Percentiles rank a stretch among this genome's conserved stretches.
Evolutionary conservation across 2,888 invertebrate species (phyloP).

Genomic region (Meandrusa payeni): DNA sequence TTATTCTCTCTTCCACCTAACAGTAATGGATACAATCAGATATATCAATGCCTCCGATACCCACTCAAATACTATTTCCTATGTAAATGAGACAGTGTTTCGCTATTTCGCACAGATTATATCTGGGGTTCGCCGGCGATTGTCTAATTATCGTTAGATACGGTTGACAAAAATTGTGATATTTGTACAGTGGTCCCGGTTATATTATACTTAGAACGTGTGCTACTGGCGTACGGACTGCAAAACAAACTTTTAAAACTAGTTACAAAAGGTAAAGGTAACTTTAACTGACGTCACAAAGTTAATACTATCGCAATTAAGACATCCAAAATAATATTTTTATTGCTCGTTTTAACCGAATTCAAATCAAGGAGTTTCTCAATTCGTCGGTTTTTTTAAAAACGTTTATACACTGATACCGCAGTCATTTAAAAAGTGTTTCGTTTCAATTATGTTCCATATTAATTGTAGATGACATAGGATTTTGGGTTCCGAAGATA

Average conservation of each 20-base stretch:
- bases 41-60: constrained; percentile 9
- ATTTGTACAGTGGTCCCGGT: background rate
- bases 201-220: constrained; percentile 6
- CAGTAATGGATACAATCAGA: constrained; percentile 9
- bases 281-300: too few relatives aligned
- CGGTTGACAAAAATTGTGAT: constrained; percentile 22
- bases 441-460: too few relatives aligned
- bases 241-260: constrained; percentile 3
- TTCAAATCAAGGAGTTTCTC: too few relatives aligned
- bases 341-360: too few relatives aligned
- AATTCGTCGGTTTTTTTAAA: too few relatives aligned
- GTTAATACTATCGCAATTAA: too few relatives aligned
- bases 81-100: constrained; percentile 21
- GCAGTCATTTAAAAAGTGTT: too few relatives aligned
- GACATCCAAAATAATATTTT: too few relatives aligned
- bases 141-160: constrained; percentile 24
- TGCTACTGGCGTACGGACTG: constrained; percentile 2
- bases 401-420: too few relatives aligned
- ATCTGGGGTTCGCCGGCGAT: constrained; percentile 16
- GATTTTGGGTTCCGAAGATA: too few relatives aligned
- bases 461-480: too few relatives aligned
- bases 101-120: constrained; percentile 16
- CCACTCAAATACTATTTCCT: constrained; percentile 5
- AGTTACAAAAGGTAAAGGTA: too few relatives aligned
- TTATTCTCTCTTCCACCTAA: background rate